Evolutionary conservation across 2,113 vertebrate genomes (phyloP).

Genomic region (Tursiops truncatus): DNA sequence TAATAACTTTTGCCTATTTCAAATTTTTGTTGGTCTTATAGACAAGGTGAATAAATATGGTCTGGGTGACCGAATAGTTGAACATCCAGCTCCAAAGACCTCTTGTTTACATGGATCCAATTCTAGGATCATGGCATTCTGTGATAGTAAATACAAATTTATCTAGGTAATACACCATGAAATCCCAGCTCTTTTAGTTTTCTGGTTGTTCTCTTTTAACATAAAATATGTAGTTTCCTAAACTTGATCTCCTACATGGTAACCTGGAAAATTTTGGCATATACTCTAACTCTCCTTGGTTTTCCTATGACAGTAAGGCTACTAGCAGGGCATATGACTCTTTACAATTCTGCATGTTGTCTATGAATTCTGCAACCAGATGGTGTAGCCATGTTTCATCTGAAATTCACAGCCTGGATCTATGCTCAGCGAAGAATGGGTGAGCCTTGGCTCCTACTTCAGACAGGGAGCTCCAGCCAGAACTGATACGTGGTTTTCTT

Average conservation of each 20-base stretch:
- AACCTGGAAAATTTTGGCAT: neutral
- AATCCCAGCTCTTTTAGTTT: neutral
- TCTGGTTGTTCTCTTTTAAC: neutral
- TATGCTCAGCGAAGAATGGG: neutral
- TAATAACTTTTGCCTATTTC: neutral
- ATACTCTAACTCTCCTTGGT: neutral
- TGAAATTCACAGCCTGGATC: neutral
- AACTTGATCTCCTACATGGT: neutral
- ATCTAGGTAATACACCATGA: neutral
- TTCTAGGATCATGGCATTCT: neutral
- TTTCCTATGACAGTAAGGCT: neutral
- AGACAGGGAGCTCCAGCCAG: neutral
- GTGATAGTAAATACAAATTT: neutral
- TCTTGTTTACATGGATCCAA: neutral
- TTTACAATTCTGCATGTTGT: neutral
- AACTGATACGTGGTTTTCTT: neutral
- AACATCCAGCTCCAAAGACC: neutral
- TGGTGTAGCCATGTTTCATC: neutral
- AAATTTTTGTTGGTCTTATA: neutral
- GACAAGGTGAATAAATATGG: neutral
- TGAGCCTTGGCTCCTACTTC: neutral
- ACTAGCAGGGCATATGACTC: neutral
- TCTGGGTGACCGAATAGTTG: neutral
- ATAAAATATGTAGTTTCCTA: neutral
- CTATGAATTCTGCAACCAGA: neutral